Percentiles rank a stretch among this genome's conserved stretches.
Evolutionary conservation across 2,888 invertebrate genomes (phyloP).

Genomic region (Phalangium opilio): DNA sequence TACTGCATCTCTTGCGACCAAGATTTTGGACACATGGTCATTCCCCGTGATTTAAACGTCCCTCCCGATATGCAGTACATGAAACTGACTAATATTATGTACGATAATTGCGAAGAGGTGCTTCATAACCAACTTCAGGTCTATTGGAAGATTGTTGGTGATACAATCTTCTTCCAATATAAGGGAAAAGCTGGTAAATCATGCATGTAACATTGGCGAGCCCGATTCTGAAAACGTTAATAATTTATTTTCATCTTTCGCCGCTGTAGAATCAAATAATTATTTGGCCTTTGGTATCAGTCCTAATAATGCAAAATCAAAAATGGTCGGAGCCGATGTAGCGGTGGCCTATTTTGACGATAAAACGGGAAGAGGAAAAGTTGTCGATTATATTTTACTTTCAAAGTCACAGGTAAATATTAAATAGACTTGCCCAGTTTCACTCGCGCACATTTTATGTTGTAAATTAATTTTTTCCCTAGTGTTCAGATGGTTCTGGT

Average conservation of each 20-base stretch:
- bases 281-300: constrained; percentile 79
- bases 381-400: constrained; percentile 70
- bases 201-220: no score
- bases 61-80: constrained; percentile 56
- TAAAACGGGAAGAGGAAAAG: constrained; percentile 45
- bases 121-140: constrained; percentile 67
- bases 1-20: constrained; percentile 82
- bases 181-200: constrained; percentile 54
- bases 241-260: no score
- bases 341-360: constrained; percentile 60
- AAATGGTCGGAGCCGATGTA: constrained; percentile 66
- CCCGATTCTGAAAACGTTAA: no score
- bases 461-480: no score
- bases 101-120: constrained; percentile 67
- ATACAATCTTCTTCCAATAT: constrained; percentile 57
- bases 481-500: constrained; percentile 37
- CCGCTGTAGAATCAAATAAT: constrained; percentile 32
- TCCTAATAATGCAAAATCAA: constrained; percentile 43
- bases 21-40: constrained; percentile 76
- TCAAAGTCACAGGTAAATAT: constrained; percentile 44
- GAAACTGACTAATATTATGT: constrained; percentile 14
- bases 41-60: constrained; percentile 73
- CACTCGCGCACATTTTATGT: no score
- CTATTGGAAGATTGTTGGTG: constrained; percentile 62
- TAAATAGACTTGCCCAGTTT: no score